Evolutionary conservation across 2,113 vertebrate species (phyloP).

Genomic region (Formicarius rufipectus): DNA sequence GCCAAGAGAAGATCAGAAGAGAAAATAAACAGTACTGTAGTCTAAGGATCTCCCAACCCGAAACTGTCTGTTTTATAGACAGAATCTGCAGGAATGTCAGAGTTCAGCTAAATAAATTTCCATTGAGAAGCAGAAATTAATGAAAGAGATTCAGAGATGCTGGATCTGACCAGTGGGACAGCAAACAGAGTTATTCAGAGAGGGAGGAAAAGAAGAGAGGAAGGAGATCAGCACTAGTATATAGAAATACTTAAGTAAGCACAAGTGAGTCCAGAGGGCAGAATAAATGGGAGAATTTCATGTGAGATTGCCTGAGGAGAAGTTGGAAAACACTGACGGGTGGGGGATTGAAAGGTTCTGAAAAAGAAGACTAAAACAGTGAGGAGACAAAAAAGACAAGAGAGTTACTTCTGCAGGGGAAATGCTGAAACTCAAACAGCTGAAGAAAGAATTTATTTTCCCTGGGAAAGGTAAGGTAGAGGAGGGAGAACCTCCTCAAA

Average conservation of each 20-base stretch:
- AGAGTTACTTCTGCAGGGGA: rapidly evolving
- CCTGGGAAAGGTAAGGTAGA: not conserved
- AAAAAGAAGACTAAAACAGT: not conserved
- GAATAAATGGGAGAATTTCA: not conserved
- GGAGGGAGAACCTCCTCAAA: not conserved
- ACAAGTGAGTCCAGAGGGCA: not conserved
- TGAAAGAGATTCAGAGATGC: not conserved
- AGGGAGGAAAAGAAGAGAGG: not conserved
- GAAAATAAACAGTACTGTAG: not conserved
- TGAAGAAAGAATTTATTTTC: not conserved
- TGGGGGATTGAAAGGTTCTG: not conserved
- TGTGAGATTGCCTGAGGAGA: not conserved
- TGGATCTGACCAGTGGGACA: not conserved
- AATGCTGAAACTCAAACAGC: not conserved
- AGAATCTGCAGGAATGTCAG: not conserved
- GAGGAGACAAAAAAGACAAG: not conserved
- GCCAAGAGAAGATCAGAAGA: not conserved
- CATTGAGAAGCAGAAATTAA: not conserved
- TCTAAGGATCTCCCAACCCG: not conserved
- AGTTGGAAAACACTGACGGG: not conserved
- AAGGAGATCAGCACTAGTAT: rapidly evolving
- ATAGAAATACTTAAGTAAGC: not conserved
- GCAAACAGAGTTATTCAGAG: not conserved
- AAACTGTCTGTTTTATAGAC: not conserved
- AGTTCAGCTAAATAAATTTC: not conserved